phyloP scores from a whole-genome alignment of 2,797 vertebrate species.

The Anisognathus igniventris region DNA sequence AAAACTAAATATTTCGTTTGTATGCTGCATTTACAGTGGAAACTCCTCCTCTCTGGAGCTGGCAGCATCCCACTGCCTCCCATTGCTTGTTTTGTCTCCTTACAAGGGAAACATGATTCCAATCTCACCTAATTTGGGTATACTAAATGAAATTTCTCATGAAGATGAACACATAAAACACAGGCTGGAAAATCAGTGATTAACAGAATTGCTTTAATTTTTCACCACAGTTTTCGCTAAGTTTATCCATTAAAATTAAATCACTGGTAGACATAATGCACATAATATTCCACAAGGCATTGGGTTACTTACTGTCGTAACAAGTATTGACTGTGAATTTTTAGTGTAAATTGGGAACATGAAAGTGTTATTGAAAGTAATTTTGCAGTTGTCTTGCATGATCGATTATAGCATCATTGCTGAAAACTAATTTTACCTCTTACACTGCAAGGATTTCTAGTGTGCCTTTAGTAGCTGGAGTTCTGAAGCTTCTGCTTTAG shows the following conservation, averaged over 20 bases:
- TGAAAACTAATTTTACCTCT: slow-evolving; percentile 51
- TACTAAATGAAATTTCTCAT: neutral
- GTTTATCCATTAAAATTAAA: neutral
- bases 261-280: neutral
- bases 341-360: slow-evolving; percentile 17
- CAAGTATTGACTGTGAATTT: slow-evolving; percentile 38
- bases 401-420: slow-evolving; percentile 57
- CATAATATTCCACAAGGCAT: neutral
- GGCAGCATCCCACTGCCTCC: neutral
- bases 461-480: neutral
- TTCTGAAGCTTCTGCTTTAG: neutral
- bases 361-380: slow-evolving; percentile 55
- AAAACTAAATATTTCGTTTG: neutral
- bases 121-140: slow-evolving; percentile 20
- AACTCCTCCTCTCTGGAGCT: neutral
- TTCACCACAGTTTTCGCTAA: neutral
- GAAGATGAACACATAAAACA: neutral
- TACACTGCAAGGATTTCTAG: neutral
- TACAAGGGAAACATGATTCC: slow-evolving; percentile 18
- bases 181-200: neutral
- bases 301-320: slow-evolving; percentile 32
- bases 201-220: neutral
- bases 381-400: slow-evolving; percentile 53
- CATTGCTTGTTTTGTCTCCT: slow-evolving; percentile 4
- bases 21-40: accelerated